These are phyloP conservation scores for Anthrax anthrax DNA, from an alignment of 2,888 invertebrate genomes.

Conservation along the genomic window DNA sequence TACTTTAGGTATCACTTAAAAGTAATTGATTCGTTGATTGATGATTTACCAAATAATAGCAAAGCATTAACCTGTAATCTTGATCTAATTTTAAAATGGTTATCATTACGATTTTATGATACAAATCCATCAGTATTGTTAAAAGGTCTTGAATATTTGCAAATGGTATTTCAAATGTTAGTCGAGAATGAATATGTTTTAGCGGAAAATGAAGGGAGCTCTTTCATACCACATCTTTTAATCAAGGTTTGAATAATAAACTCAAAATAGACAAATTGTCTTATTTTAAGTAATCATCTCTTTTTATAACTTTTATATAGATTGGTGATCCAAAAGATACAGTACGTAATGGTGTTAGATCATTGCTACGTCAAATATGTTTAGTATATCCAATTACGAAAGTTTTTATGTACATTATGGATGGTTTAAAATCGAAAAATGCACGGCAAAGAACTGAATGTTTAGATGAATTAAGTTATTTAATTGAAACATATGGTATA, in stretches of 20 bases:
- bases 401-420: constrained; percentile 80
- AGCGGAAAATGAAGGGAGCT: constrained; percentile 78
- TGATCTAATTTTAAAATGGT: constrained; percentile 92
- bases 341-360: constrained; percentile 77
- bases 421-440: constrained; percentile 93
- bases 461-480: constrained; percentile 74
- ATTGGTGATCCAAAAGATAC: constrained; percentile 94
- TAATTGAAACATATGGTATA: constrained; percentile 76
- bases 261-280: neutral
- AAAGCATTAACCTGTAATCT: constrained; percentile 75
- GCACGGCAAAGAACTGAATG: constrained; percentile 93
- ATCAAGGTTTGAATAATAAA: constrained; percentile 50
- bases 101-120: constrained; percentile 92
- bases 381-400: constrained; percentile 78
- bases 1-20: constrained; percentile 74
- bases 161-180: constrained; percentile 65
- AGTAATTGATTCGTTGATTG: constrained; percentile 79
- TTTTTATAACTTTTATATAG: constrained; percentile 32
- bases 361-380: constrained; percentile 70
- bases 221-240: constrained; percentile 89
- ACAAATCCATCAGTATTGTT: constrained; percentile 95
- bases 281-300: constrained; percentile 7
- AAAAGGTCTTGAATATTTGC: constrained; percentile 87
- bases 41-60: constrained; percentile 65
- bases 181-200: constrained; percentile 71